These are phyloP conservation scores for Ophraella communa DNA, from an alignment of 2,888 invertebrate species.

Conservation along the genomic window DNA sequence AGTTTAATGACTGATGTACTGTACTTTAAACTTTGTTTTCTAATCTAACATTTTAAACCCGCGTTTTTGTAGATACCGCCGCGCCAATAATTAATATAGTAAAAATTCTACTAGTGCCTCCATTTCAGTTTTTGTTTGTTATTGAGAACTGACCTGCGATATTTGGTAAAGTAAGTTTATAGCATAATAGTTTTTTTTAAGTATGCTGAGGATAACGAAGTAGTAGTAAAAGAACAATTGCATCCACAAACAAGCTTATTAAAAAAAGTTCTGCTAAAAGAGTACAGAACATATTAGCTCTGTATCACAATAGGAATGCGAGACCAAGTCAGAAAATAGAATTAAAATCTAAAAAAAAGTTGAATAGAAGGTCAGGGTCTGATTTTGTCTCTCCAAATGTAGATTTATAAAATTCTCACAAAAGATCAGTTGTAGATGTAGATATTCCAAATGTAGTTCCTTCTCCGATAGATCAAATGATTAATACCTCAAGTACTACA, in stretches of 20 bases:
- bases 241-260: background rate
- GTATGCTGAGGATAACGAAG: background rate
- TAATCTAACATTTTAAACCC: background rate
- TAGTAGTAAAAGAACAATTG: background rate
- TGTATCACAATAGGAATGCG: background rate
- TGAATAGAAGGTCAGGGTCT: background rate
- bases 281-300: background rate
- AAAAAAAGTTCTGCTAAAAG: background rate
- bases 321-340: background rate
- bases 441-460: background rate
- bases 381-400: background rate
- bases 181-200: background rate
- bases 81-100: too few species aligned
- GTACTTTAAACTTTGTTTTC: background rate
- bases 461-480: background rate
- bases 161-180: background rate
- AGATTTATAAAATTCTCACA: background rate
- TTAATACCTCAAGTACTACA: background rate
- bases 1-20: background rate
- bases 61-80: background rate
- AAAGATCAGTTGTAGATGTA: background rate
- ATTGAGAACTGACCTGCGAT: background rate
- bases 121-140: background rate
- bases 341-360: background rate
- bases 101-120: too few species aligned